Evolutionary conservation across 2,888 invertebrate genomes (phyloP), one percentile per base, ranked within the genome.

Genomic region (Campopleginae sp.): DNA sequence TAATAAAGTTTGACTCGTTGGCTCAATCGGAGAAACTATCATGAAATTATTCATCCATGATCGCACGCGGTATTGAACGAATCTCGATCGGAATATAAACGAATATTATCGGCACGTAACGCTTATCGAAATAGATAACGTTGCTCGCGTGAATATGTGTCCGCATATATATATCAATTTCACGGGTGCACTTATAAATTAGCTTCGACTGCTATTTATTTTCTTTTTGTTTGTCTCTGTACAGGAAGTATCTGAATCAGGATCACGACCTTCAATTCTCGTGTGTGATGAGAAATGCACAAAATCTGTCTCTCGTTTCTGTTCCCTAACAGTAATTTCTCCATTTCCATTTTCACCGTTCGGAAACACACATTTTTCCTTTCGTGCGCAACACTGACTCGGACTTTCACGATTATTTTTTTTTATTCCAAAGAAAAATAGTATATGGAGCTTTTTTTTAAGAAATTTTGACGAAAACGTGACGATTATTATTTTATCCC

Each of bases 101-200:
- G 68, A 46, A 68, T 68, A n/a, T 68, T 46, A 46, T 27, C 44
- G 14, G 17, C 27, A 27, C 27, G 27, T 17, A 46, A 14, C 46
- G 46, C 27, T 68, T 17, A 68, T 68, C 44, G 27, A 31, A 38
- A 46, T 68, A 44, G 68, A 68, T 68, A 46, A 68, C 44, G n/a
- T 10, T 10, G 46, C 44, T 68, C 27, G 46, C 27, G 46, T 46
- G 68, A 46, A 68, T 31, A 68, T 27, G 17, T 27, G 17, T 27
- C 27, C 17, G 27, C 38, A 10, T 10, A 38, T 27, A 42, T 42
- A 27, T 27, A 27, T 46, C 46, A 68, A 68, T 27, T 27, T 31
- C 8, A 68, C 17, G 46, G 27, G 23, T 27, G 68, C 17, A 27
- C 46, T n/a, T n/a, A 46, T 68, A 68, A 46, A 68, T 68, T 46